Base-by-base conservation (phyloP, 2,113 vertebrate genomes). In the Oreotragus oreotragus region DNA sequence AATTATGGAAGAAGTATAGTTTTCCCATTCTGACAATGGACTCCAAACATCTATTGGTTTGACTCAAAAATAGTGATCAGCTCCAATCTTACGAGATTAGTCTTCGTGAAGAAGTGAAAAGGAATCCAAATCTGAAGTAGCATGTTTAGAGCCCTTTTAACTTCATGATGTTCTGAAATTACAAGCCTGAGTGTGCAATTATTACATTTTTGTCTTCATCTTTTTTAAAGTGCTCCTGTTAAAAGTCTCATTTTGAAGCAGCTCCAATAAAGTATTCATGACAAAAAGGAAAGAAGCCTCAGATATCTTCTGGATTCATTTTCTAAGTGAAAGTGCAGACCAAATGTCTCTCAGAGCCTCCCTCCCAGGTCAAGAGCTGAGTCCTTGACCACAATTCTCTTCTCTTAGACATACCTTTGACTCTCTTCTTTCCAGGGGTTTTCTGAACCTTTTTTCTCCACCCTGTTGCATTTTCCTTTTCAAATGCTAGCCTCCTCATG, bases 201-300 rank as follows among this genome's bases (percentile, higher is more conserved):
- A 98, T 97, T 95, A 95, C 94, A 97, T 97, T 97, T 98, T 98
- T 96, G 92, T 97, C 96, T 98, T 94, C 86, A 97, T 97, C 83
- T 93, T 94, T 97, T 88, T 95, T 84, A 97, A 96, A 98, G 94
- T 94, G 92, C 88, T 97, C 85, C 95, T 89, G 86, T 96, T 98
- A 90, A 96, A 97, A 97, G 95, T 96, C 90, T 98, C 88, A 91
- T 96, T 98, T 90, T 94, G 84, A 96, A 95, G 85, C 91, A 49
- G 76, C 64, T 86, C 95, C 73, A 73, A 64, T 93, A 92, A 85
- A n/a, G 51, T 92, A 70, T 62, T 95, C 47, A 76, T 90, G 64
- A 87, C 62, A n/a, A 87, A 96, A 97, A 96, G 77, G n/a, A 93
- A 76, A 97, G 93, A 94, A n/a, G 55, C 70, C 30, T 95, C 77